Evolutionary conservation across 2,113 vertebrate genomes (phyloP).

Genomic region (Gorsachius goisagi): DNA sequence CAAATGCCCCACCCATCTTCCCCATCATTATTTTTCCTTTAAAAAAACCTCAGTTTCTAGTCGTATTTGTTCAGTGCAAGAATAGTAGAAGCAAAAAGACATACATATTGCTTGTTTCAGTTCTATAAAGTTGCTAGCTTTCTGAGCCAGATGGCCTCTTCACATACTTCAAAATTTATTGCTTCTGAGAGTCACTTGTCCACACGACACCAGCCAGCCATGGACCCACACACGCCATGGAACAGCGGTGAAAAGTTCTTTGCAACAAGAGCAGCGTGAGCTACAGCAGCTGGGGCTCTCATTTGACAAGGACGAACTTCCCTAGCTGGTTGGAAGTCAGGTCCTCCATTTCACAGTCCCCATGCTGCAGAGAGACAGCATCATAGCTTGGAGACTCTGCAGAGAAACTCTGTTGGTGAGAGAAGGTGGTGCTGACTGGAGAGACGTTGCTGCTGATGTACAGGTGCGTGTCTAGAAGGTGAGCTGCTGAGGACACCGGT

Average conservation of each 20-base stretch:
- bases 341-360: conserved; percentile 81
- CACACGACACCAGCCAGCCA: background rate
- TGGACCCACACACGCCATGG: background rate
- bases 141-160: conserved; percentile 65
- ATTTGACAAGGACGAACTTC: conserved; percentile 91
- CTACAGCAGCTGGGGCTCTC: background rate
- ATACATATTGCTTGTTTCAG: conserved; percentile 80
- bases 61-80: conserved; percentile 78
- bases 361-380: conserved; percentile 61
- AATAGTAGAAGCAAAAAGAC: conserved; percentile 73
- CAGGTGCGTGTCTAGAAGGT: conserved; percentile 86
- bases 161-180: conserved; percentile 79
- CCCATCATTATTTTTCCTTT: conserved; percentile 62
- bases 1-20: conserved; percentile 20
- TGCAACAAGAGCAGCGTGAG: background rate
- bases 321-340: conserved; percentile 73
- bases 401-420: conserved; percentile 65
- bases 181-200: conserved; percentile 71
- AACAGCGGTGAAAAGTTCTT: background rate
- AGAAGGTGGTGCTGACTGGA: background rate
- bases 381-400: conserved; percentile 36
- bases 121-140: conserved; percentile 74
- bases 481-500: conserved; percentile 84
- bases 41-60: conserved; percentile 63
- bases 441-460: conserved; percentile 78